Percentiles rank a stretch among this genome's conserved stretches.
Evolutionary conservation across 2,797 vertebrate genomes (phyloP).

Genomic region (Garrulus glandarius): DNA sequence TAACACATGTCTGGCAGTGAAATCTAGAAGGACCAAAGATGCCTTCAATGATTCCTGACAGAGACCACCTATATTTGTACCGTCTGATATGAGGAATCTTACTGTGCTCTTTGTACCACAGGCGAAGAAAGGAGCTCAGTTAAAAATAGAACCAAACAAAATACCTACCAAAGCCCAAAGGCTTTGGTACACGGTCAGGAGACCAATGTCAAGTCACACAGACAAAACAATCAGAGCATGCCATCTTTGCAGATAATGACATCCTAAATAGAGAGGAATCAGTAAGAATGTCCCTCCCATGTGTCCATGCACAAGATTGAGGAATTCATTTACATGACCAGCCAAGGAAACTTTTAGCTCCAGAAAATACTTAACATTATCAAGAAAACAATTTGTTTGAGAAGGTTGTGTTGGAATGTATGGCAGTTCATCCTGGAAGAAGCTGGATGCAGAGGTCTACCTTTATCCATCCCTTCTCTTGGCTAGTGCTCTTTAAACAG

Average conservation of each 20-base stretch:
- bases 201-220: neutral
- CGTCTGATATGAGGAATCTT: neutral
- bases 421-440: neutral
- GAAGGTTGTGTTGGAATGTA: neutral
- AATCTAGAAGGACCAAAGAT: neutral
- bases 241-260: neutral
- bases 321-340: neutral
- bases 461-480: neutral
- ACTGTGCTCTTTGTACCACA: neutral
- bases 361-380: neutral
- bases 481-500: neutral
- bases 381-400: neutral
- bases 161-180: neutral
- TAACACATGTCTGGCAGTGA: neutral
- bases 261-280: neutral
- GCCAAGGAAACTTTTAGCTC: neutral
- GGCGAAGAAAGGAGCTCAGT: neutral
- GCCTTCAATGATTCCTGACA: neutral
- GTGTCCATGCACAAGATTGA: neutral
- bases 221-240: neutral
- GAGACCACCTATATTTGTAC: neutral
- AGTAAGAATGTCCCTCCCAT: neutral
- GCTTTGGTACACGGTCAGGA: neutral
- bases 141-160: neutral
- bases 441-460: neutral